Conservation (phyloP, 2,888 invertebrate genomes). For the Amphimallon solstitiale region DNA sequence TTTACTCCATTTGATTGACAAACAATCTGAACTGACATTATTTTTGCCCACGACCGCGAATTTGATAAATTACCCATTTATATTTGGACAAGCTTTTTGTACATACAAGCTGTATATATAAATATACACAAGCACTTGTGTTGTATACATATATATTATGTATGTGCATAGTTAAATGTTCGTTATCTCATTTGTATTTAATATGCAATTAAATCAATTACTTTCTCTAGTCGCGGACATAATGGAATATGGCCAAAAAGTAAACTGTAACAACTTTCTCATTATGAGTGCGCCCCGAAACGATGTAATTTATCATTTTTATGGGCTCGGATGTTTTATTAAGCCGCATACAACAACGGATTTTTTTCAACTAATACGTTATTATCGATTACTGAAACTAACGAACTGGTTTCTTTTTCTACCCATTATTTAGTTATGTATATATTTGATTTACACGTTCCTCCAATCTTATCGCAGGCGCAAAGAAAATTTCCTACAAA, state of each 20-base stretch:
- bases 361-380: conserved; percentile 9
- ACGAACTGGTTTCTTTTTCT: conserved; percentile 6
- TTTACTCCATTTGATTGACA: too few relatives aligned
- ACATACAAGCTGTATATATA: too few relatives aligned
- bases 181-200: conserved; percentile 28
- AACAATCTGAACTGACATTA: too few relatives aligned
- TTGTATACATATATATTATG: not conserved
- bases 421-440: too few relatives aligned
- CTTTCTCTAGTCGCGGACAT: conserved; percentile 25
- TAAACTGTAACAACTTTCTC: conserved; percentile 33
- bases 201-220: conserved; percentile 32
- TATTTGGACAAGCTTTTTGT: too few relatives aligned
- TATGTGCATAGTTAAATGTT: not conserved
- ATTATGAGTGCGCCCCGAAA: conserved; percentile 14
- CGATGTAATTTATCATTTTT: conserved; percentile 27
- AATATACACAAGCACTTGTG: too few relatives aligned
- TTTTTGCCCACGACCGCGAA: too few relatives aligned
- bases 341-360: conserved; percentile 1
- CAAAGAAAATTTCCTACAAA: too few relatives aligned
- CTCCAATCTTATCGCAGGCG: too few relatives aligned
- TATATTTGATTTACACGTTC: not conserved
- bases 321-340: conserved; percentile 10
- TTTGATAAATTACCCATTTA: too few relatives aligned
- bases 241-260: conserved; percentile 28
- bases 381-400: not conserved